A percentile compares a stretch with the other conserved stretches of the same genome.
These are phyloP conservation scores for Eurosta solidaginis DNA, from an alignment of 1,140 invertebrate genomes.

Conservation along the genomic window DNA sequence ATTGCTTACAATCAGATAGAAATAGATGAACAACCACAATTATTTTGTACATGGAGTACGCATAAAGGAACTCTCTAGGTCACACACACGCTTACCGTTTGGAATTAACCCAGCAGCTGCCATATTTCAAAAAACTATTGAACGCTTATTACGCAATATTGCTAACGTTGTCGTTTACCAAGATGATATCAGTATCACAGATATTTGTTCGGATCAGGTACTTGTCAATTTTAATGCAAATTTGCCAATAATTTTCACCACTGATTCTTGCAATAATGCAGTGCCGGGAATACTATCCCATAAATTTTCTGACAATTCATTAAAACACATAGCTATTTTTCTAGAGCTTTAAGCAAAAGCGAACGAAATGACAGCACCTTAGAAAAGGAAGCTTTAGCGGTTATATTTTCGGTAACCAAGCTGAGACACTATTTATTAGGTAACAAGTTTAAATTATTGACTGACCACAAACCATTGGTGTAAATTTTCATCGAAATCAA, in stretches of 20 bases:
- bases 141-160: too few species aligned
- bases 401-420: too few species aligned
- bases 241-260: constrained; percentile 30
- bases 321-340: constrained; percentile 42
- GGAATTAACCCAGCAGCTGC: too few species aligned
- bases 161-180: too few species aligned
- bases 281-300: constrained; percentile 34
- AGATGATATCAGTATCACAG: constrained; percentile 38
- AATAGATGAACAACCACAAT: constrained; percentile 38
- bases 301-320: neutral
- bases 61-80: too few species aligned
- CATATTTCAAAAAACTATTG: too few species aligned
- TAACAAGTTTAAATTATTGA: too few species aligned
- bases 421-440: too few species aligned
- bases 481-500: constrained; percentile 58
- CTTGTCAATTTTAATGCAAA: constrained; percentile 33
- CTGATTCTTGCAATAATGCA: constrained; percentile 35
- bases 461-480: constrained; percentile 62
- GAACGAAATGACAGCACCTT: too few species aligned
- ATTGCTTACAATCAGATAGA: constrained; percentile 32
- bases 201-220: constrained; percentile 29
- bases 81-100: too few species aligned
- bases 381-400: too few species aligned
- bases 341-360: too few species aligned
- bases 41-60: constrained; percentile 43